Evolutionary conservation across 1,140 invertebrate species (phyloP).

Genomic region (Macrosteles quadrilineatus): DNA sequence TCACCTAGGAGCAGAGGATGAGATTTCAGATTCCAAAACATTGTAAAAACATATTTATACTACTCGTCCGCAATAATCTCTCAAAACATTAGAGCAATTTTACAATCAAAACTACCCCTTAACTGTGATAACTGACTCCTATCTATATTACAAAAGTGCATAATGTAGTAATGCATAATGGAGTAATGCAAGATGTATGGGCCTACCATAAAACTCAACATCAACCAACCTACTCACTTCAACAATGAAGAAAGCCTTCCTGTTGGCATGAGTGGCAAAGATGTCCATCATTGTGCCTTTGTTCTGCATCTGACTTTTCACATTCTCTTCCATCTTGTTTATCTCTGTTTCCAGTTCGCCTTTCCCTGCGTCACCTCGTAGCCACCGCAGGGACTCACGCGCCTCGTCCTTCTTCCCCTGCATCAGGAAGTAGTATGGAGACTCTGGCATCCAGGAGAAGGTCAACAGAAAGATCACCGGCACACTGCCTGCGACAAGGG

Average conservation of each 20-base stretch:
- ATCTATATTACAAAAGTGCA: too few species aligned
- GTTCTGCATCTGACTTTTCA: constrained; percentile 19
- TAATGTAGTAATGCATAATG: too few species aligned
- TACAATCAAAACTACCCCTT: too few species aligned
- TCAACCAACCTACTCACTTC: constrained; percentile 23
- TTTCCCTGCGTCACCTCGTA: constrained; percentile 55
- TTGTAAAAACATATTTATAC: too few species aligned
- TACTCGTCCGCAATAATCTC: too few species aligned
- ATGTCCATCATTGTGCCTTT: constrained; percentile 24
- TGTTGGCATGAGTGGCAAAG: constrained; percentile 24
- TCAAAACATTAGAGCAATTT: too few species aligned
- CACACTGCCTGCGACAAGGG: constrained; percentile 61
- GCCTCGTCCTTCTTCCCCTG: constrained; percentile 64
- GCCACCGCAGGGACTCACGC: constrained; percentile 59
- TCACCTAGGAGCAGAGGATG: too few species aligned
- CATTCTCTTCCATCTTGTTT: constrained; percentile 6
- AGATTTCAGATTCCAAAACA: too few species aligned
- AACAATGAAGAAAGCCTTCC: constrained; percentile 31
- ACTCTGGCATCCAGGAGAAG: constrained; percentile 78
- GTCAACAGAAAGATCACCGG: constrained; percentile 64
- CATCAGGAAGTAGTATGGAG: constrained; percentile 68
- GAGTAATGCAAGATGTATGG: too few species aligned
- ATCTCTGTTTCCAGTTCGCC: constrained; percentile 19
- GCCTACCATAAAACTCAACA: too few species aligned
- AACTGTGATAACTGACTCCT: too few species aligned